These are phyloP conservation scores for Sprattus sprattus DNA, from an alignment of 2,113 vertebrate genomes.

Conservation along the genomic window DNA sequence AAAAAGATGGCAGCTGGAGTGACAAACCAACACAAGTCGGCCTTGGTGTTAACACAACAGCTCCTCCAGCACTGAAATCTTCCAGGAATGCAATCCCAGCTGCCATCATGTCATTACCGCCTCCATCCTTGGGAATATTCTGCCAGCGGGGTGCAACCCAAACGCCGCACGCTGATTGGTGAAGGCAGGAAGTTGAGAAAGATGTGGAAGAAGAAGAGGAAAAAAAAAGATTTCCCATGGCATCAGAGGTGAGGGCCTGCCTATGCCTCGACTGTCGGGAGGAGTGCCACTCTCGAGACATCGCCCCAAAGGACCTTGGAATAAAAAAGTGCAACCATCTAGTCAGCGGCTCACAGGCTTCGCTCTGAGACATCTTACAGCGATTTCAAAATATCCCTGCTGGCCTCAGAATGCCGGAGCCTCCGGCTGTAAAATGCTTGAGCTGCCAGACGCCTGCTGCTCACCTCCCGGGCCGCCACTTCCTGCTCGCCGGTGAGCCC, in stretches of 20 bases:
- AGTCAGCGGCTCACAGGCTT: not conserved
- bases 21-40: constrained; percentile 55
- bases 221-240: not conserved
- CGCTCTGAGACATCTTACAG: not conserved
- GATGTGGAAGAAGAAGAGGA: constrained; percentile 14
- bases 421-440: not conserved
- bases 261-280: not conserved
- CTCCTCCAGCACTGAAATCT: constrained; percentile 54
- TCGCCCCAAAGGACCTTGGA: not conserved
- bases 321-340: not conserved
- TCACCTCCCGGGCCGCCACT: not conserved
- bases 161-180: not conserved
- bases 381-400: not conserved
- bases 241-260: not conserved
- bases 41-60: constrained; percentile 54
- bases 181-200: constrained; percentile 19
- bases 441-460: not conserved
- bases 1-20: constrained; percentile 51
- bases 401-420: not conserved
- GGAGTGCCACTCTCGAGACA: not conserved
- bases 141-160: constrained; percentile 16
- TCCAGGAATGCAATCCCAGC: constrained; percentile 53
- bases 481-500: not conserved
- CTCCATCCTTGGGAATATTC: constrained; percentile 51
- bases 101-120: constrained; percentile 42